Percentiles rank a stretch among this genome's conserved stretches.
Evolutionary conservation across 2,797 vertebrate genomes (phyloP).

Genomic region (Lithobates sylvaticus): DNA sequence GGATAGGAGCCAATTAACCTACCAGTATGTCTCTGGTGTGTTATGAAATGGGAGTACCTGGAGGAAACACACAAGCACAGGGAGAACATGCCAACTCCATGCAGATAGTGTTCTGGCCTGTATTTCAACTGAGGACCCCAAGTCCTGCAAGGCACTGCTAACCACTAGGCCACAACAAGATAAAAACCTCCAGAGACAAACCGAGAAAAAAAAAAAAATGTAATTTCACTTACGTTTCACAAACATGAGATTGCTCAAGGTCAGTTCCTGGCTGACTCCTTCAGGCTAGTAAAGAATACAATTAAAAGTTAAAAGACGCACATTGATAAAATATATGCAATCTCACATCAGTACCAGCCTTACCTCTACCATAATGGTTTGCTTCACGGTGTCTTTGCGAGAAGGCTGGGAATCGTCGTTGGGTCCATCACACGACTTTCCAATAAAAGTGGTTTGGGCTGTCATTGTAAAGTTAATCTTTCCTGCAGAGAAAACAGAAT

Average conservation of each 20-base stretch:
- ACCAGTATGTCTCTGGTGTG: no score
- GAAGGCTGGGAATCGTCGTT: not conserved
- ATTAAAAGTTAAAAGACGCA: not conserved
- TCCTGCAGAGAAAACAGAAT: not conserved
- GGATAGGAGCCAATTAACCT: no score
- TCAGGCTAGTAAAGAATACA: slow-evolving; percentile 68
- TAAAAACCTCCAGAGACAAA: no score
- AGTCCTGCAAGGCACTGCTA: no score
- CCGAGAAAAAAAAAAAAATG: no score
- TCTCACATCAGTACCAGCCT: not conserved
- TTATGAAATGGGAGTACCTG: no score
- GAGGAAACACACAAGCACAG: no score
- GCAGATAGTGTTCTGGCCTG: no score
- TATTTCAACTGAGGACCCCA: no score
- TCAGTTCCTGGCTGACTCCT: slow-evolving; percentile 73
- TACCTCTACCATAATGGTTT: not conserved
- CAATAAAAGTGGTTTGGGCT: slow-evolving; percentile 6
- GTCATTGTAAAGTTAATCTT: not conserved
- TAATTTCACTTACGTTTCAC: slow-evolving; percentile 70
- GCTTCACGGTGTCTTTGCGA: slow-evolving; percentile 9
- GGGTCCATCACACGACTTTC: slow-evolving; percentile 14
- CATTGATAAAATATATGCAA: not conserved
- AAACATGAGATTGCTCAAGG: slow-evolving; percentile 72
- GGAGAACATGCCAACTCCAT: no score
- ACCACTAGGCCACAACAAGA: no score